Evolutionary conservation across 2,888 invertebrate species (phyloP), one percentile per base, ranked within the genome.

Genomic region (Leptopilina myrica): DNA sequence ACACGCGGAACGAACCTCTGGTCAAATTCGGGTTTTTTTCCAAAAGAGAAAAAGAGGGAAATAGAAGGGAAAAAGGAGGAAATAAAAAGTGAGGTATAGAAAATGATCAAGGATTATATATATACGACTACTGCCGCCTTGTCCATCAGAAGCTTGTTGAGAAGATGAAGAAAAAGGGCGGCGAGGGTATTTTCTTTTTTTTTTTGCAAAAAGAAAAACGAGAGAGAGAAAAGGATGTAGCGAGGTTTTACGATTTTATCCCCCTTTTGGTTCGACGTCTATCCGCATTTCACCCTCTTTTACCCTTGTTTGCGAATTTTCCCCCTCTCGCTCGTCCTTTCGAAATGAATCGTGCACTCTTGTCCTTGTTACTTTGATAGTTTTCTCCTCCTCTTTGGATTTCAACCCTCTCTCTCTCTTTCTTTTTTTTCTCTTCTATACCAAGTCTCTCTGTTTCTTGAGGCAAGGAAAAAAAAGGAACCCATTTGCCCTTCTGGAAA

Each of bases 401-500:
- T 77, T 43, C 7, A 43, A 5, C 76, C 15, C 49, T 65, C 33
- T 53, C 59, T 12, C 53, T 20, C 66, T 40, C 7, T 56, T 12
- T 33, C 76, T 15, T 20, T 20, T 20, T 20, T 20, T 20, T 20
- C 1, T 20, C 20, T 20, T 20, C 20, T 20, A 20, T 12, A 33
- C 33, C 33, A 49, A 49, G 49, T 53, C 20, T n/a, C 78, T 82
- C 76, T 81, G 80, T 43, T 64, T 49, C 26, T 26, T 15, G 59
- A 77, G 65, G 64, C 56, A 83, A 77, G 76, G 73, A 79, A 80
- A 82, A 82, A 82, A 78, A 83, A 77, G 77, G 75, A 80, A 80
- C 78, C 82, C 82, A 86, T 86, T 87, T 86, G 84, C 84, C 82
- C 83, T 78, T 80, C 77, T 46, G 33, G 85, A 87, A 87, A 87